phyloP scores from a whole-genome alignment of 1,140 invertebrate genomes.

The Nephila pilipes region DNA sequence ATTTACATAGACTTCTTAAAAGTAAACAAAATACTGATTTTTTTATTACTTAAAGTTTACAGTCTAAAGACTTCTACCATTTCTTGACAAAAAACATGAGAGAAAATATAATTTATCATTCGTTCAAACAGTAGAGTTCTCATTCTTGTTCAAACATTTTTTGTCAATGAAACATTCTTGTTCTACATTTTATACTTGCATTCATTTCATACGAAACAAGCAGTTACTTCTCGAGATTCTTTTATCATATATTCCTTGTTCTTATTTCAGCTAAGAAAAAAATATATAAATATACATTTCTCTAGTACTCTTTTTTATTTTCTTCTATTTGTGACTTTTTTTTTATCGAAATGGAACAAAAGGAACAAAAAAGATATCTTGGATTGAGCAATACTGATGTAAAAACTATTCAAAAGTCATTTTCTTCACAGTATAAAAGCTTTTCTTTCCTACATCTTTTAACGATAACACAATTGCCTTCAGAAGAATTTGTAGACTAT shows the following conservation, averaged over 20 bases:
- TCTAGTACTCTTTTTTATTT: neutral
- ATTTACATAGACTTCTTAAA: no score
- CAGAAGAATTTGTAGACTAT: neutral
- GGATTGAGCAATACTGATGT: neutral
- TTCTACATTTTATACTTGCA: no score
- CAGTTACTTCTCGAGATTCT: neutral
- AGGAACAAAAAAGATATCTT: neutral
- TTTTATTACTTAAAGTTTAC: no score
- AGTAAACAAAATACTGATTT: no score
- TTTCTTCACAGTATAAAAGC: neutral
- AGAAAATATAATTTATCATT: no score
- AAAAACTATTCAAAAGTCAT: slow-evolving; percentile 18
- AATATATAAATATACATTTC: neutral
- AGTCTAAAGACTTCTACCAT: no score
- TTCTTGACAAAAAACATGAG: no score
- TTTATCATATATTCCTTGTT: neutral
- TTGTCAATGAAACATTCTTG: no score
- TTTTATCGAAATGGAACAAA: neutral
- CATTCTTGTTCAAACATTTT: no score
- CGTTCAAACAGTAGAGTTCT: no score
- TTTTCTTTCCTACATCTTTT: neutral
- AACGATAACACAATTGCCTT: neutral
- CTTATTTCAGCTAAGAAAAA: no score
- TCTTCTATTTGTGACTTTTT: neutral
- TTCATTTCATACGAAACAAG: no score